These are phyloP conservation scores for Amphipyra tragopoginis DNA, from an alignment of 2,888 invertebrate species.

Conservation along the genomic window DNA sequence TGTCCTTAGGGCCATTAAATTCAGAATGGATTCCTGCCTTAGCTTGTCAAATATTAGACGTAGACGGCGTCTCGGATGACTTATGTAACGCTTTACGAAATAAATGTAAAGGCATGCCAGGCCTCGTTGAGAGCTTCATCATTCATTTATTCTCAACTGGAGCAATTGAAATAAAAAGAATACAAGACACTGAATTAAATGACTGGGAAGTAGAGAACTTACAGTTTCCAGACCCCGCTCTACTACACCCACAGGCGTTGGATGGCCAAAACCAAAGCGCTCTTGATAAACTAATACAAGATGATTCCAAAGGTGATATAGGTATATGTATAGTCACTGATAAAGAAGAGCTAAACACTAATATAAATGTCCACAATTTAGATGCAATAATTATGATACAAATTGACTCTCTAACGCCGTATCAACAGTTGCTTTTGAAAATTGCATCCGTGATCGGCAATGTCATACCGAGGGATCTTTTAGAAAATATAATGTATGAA, in stretches of 20 bases:
- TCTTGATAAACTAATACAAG: constrained; percentile 71
- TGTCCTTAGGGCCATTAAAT: constrained; percentile 80
- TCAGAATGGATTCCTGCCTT: constrained; percentile 82
- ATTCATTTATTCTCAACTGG: constrained; percentile 86
- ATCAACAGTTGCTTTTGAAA: constrained; percentile 90
- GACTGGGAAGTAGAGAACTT: constrained; percentile 69
- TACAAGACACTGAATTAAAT: constrained; percentile 68
- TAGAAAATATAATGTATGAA: constrained; percentile 89
- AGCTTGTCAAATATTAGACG: constrained; percentile 91
- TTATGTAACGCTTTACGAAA: constrained; percentile 83
- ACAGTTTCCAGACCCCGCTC: constrained; percentile 75
- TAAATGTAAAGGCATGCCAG: constrained; percentile 87
- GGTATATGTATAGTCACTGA: constrained; percentile 76
- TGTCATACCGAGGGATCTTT: constrained; percentile 85
- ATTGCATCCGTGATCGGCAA: constrained; percentile 90
- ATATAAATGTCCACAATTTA: constrained; percentile 81
- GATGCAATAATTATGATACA: constrained; percentile 88
- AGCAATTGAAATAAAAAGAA: constrained; percentile 78
- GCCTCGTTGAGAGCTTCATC: constrained; percentile 87
- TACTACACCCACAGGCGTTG: constrained; percentile 78
- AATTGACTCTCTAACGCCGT: constrained; percentile 89
- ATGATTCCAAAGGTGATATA: constrained; percentile 70
- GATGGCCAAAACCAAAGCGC: constrained; percentile 70
- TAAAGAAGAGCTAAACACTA: constrained; percentile 76
- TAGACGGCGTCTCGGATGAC: constrained; percentile 88